Evolutionary conservation across 1,140 invertebrate genomes (phyloP).

Genomic region (Nilaparvata lugens): DNA sequence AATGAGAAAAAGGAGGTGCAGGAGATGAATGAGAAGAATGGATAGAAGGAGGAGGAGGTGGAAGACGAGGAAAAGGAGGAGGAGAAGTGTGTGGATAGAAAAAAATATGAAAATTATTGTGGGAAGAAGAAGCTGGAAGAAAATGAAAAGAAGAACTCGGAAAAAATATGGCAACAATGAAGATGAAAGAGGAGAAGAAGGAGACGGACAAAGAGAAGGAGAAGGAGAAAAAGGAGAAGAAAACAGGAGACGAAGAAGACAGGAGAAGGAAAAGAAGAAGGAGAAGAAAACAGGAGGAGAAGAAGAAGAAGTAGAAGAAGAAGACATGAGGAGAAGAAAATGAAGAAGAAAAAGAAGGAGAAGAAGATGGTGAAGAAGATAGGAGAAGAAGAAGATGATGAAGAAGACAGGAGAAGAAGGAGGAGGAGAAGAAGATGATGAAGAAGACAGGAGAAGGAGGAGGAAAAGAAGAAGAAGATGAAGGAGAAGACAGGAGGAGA

Average conservation of each 20-base stretch:
- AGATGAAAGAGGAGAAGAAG: conserved; percentile 7
- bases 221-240: not conserved
- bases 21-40: not conserved
- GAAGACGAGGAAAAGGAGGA: not conserved
- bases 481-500: too few species aligned
- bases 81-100: not conserved
- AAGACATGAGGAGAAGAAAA: not conserved
- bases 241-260: not conserved
- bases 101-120: not conserved
- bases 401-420: too few species aligned
- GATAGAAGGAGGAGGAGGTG: not conserved
- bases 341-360: not conserved
- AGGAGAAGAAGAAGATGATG: too few species aligned
- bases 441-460: too few species aligned
- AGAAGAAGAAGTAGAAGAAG: not conserved
- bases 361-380: not conserved
- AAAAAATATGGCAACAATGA: conserved; percentile 7
- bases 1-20: not conserved
- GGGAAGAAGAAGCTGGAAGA: not conserved
- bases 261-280: not conserved
- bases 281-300: not conserved
- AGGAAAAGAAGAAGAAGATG: too few species aligned
- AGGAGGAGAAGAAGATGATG: too few species aligned
- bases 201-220: conserved; percentile 14
- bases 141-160: not conserved